A percentile compares a stretch with the other conserved stretches of the same genome.
These are phyloP conservation scores for Drosophila varians DNA, from an alignment of 1,140 invertebrate species.

Conservation along the genomic window DNA sequence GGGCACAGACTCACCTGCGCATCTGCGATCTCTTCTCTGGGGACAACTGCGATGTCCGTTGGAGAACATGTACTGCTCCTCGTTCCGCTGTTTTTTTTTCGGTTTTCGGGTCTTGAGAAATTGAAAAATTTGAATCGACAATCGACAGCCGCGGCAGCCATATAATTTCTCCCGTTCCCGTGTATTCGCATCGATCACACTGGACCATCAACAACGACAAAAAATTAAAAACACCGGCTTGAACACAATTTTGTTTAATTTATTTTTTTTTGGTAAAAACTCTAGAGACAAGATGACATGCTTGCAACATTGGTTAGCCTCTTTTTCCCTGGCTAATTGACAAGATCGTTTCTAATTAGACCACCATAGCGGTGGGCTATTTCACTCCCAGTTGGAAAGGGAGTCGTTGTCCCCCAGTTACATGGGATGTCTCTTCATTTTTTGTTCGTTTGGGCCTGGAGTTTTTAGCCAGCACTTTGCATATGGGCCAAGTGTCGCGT, in stretches of 20 bases:
- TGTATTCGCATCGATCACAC: slow-evolving; percentile 76
- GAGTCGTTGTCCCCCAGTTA: slow-evolving; percentile 1
- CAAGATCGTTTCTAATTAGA: slow-evolving; percentile 83
- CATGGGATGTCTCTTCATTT: background rate
- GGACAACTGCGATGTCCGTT: slow-evolving; percentile 50
- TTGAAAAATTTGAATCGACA: slow-evolving; percentile 77
- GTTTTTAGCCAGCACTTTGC: slow-evolving; percentile 33
- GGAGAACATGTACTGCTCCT: slow-evolving; percentile 65
- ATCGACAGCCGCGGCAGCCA: slow-evolving; percentile 58
- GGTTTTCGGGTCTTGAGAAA: slow-evolving; percentile 40
- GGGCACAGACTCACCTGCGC: slow-evolving; percentile 57
- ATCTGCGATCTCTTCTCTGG: slow-evolving; percentile 52
- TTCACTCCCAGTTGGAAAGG: slow-evolving; percentile 15
- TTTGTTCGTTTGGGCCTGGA: background rate
- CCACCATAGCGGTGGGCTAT: slow-evolving; percentile 54
- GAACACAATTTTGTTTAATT: slow-evolving; percentile 22
- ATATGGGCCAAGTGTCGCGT: slow-evolving; percentile 56
- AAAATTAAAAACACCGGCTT: slow-evolving; percentile 11
- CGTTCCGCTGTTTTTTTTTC: background rate
- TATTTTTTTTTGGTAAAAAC: slow-evolving; percentile 14
- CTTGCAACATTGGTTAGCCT: slow-evolving; percentile 13
- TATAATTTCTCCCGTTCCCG: slow-evolving; percentile 55
- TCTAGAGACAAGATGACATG: slow-evolving; percentile 55
- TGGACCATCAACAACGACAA: background rate
- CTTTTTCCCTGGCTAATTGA: slow-evolving; percentile 65